Conservation (phyloP, 2,797 vertebrate species). For the Trachurus trachurus region DNA sequence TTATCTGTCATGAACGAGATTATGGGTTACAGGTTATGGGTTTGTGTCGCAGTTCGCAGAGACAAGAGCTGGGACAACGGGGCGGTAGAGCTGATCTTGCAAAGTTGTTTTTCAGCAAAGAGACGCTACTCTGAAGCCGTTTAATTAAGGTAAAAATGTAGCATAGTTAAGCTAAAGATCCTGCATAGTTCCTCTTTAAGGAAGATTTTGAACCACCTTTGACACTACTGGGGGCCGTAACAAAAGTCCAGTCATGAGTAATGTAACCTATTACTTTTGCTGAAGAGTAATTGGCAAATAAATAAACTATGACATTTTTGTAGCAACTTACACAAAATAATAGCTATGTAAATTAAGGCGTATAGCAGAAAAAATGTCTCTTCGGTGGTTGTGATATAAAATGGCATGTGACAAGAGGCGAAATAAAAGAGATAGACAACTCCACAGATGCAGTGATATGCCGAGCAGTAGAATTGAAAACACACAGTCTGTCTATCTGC, state of each 20-base stretch:
- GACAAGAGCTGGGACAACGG: too few species aligned
- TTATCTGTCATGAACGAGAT: too few species aligned
- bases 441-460: background rate
- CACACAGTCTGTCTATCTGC: background rate
- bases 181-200: too few species aligned
- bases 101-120: too few species aligned
- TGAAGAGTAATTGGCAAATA: background rate
- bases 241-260: background rate
- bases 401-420: background rate
- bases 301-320: background rate
- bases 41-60: too few species aligned
- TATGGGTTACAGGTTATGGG: too few species aligned
- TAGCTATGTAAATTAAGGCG: background rate
- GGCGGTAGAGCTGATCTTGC: too few species aligned
- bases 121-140: too few species aligned
- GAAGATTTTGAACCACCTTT: background rate
- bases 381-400: background rate
- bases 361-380: background rate
- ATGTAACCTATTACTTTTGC: background rate
- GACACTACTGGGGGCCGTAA: background rate
- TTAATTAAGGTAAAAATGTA: too few species aligned
- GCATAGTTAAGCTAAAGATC: too few species aligned
- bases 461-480: slow-evolving; percentile 10
- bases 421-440: background rate
- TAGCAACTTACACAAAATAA: background rate